Base-by-base conservation (phyloP, 2,113 vertebrate genomes). In the Saguinus midas region DNA sequence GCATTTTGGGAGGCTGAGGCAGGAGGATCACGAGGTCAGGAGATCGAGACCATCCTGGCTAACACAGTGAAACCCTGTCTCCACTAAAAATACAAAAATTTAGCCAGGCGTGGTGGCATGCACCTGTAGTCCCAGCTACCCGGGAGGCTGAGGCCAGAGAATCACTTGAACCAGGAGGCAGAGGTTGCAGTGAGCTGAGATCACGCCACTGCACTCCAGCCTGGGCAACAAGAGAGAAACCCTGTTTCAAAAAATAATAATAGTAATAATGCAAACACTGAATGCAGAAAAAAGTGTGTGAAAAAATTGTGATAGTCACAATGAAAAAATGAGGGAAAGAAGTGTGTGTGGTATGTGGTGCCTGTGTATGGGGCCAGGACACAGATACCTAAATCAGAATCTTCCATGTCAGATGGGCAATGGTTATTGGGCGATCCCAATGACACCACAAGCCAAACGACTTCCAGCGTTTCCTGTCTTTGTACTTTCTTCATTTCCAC, bases 391-490 rank as follows among this genome's bases (percentile, higher is more conserved):
- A 20, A 52, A 40, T 68, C 87, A n/a, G 40, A 76, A 45, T 52
- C 52, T 17, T 52, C 52, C 16, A 17, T 52, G 52, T 5, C 52
- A 52, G 52, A 52, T 17, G 16, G 43, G 43, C 43, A 97, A 95
- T 89, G 95, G 81, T 98, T 91, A 98, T 95, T 99, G 98, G 0
- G 99, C 55, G 55, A 99, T 99, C 61, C 99, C 99, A n/a, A 99
- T 99, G 1, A 99, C 99, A 0, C 99, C 99, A 93, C 99, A 99
- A 94, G 99, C 99, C 98, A 99, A 92, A 45, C 99, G 99, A 9
- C 97, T 87, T 1, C 99, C 99, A 16, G 99, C 99, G 1, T 99
- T 99, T 37, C 99, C 99, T 0, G 99, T 99, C 95, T 99, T 98
- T 70, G 98, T 98, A 97, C 99, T 99, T 97, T 99, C 99, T 0